A percentile compares a stretch with the other conserved stretches of the same genome.
These are phyloP conservation scores for Morbakka virulenta DNA, from an alignment of 30 jellyfish, hydroid and myxozoan species.

Conservation along the genomic window DNA sequence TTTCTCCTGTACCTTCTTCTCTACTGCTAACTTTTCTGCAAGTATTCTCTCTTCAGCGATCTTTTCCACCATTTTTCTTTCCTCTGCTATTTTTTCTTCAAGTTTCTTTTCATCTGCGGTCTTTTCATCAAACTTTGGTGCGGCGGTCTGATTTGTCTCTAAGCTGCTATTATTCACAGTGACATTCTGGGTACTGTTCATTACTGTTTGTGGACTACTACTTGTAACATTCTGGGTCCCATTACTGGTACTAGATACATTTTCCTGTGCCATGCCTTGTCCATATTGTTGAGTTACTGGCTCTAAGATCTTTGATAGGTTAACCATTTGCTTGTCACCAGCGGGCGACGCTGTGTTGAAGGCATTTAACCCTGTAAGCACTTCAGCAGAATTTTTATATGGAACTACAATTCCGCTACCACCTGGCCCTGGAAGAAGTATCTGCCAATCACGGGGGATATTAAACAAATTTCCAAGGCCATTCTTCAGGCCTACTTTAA, in stretches of 20 bases:
- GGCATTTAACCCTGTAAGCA: conserved; percentile 5
- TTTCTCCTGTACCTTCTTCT: neutral
- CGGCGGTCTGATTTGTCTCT: neutral
- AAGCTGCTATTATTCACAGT: neutral
- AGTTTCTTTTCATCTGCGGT: neutral
- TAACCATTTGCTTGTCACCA: conserved; percentile 59
- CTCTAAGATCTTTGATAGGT: neutral
- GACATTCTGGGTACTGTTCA: neutral
- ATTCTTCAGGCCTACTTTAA: neutral
- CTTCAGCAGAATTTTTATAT: neutral
- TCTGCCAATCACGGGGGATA: conserved; percentile 51
- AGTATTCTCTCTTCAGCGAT: neutral
- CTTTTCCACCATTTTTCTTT: neutral
- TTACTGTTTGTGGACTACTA: neutral
- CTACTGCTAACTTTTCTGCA: neutral
- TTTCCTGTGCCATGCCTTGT: too few species aligned
- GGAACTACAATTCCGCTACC: conserved; percentile 21
- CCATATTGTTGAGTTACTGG: neutral
- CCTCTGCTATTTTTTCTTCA: neutral
- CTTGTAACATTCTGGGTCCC: neutral
- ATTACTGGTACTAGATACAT: neutral
- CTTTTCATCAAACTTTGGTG: neutral
- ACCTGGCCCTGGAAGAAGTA: conserved; percentile 74
- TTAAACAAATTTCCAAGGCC: neutral
- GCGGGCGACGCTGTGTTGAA: conserved; percentile 54